Evolutionary conservation across 2,888 invertebrate species (phyloP), one percentile per base, ranked within the genome.

Genomic region (Trichacis sp.): DNA sequence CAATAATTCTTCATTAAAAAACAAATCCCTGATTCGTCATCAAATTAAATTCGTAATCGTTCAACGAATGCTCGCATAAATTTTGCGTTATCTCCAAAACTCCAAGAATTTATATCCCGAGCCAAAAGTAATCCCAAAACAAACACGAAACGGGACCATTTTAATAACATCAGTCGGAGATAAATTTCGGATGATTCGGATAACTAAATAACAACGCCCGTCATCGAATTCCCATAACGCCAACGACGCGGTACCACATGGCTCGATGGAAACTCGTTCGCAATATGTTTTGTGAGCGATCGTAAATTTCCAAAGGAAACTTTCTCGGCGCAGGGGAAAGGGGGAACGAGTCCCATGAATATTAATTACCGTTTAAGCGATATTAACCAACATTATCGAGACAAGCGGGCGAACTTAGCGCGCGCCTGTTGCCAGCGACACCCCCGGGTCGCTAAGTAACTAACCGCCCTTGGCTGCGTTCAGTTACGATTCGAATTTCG

Each of bases 321-420:
- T 81, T 79, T 68, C 66, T 61, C 65, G 55, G 65, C 58, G 58
- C 59, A 58, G 24, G 58, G 51, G 50, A 51, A 68, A 64, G 64
- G 64, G 60, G 71, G 73, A 83, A 81, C 80, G 81, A 80, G 76
- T 75, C 66, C 75, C 76, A 77, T 80, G 81, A 80, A 81, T 83
- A 81, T 82, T 83, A 83, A 83, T 83, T 80, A 78, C 77, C 77
- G 80, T 82, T 81, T 80, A 82, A 80, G 78, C 77, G 80, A 80
- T 81, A 81, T 83, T 81, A 81, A 80, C 78, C 77, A 77, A 80
- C 80, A 82, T 82, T 81, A 82, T 81, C 80, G 73, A 77, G 77
- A 79, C 79, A 77, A 76, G 74, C 73, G 75, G 73, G 74, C 69
- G 63, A 80, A 77, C 73, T 79, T 77, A 66, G 72, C 62, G 70